Evolutionary conservation across 64 coral and sea anemone species (phyloP).

Genomic region (Montipora efflorescens): DNA sequence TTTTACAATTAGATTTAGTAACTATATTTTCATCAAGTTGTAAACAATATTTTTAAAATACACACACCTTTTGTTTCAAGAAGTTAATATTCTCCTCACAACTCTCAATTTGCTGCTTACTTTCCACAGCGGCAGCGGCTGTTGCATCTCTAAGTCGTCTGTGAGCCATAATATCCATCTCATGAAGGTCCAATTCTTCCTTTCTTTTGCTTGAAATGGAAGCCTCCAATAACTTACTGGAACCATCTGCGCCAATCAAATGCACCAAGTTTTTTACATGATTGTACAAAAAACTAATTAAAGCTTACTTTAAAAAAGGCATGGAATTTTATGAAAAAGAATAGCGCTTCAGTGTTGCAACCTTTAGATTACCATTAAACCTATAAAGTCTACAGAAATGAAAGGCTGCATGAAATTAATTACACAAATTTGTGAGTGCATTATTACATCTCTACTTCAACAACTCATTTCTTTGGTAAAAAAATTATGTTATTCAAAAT

Average conservation of each 20-base stretch:
- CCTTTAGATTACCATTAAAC: no score
- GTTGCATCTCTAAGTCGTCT: slow-evolving; percentile 74
- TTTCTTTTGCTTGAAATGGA: slow-evolving; percentile 75
- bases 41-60: neutral
- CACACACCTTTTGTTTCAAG: slow-evolving; percentile 60
- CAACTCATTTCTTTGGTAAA: no score
- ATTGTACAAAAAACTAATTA: neutral
- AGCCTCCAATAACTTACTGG: slow-evolving; percentile 73
- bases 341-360: no score
- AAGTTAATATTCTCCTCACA: slow-evolving; percentile 60
- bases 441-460: no score
- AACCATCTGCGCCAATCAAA: slow-evolving; percentile 64
- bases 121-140: slow-evolving; percentile 79
- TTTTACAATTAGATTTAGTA: no score
- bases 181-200: slow-evolving; percentile 74
- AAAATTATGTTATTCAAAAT: no score
- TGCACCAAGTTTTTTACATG: neutral
- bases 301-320: no score
- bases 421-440: no score
- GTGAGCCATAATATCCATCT: slow-evolving; percentile 83
- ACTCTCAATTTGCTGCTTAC: slow-evolving; percentile 71
- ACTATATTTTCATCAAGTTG: neutral
- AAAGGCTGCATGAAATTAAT: no score
- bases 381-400: no score
- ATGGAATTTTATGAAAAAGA: no score